These are phyloP conservation scores for Chaetops frenatus DNA, from an alignment of 2,113 vertebrate species.

Conservation along the genomic window DNA sequence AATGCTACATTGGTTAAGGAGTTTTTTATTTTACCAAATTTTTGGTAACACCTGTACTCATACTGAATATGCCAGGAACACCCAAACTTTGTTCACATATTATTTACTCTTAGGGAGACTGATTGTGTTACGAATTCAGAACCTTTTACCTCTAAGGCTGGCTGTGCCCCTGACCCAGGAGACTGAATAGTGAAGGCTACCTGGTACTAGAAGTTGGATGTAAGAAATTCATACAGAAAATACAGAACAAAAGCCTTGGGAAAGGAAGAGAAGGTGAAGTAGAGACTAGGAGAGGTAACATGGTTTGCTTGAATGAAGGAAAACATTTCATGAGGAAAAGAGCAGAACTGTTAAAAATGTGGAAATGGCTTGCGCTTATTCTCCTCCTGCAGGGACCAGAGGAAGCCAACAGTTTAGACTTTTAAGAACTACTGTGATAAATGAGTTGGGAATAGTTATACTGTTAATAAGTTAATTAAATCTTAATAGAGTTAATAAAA, in stretches of 20 bases:
- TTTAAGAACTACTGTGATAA: background rate
- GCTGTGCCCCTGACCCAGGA: background rate
- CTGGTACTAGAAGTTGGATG: background rate
- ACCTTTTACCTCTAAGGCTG: background rate
- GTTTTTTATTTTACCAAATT: background rate
- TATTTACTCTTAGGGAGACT: background rate
- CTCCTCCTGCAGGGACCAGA: background rate
- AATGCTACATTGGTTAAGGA: background rate
- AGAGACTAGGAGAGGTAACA: background rate
- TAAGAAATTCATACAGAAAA: background rate
- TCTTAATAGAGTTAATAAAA: too few species aligned
- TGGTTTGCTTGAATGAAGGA: background rate
- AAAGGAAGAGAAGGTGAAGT: background rate
- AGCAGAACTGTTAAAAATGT: background rate
- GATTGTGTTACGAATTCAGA: background rate
- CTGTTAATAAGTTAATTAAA: too few species aligned
- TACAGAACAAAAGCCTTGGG: background rate
- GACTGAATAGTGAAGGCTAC: background rate
- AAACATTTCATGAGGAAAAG: background rate
- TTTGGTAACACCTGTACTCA: background rate
- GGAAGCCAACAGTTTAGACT: background rate
- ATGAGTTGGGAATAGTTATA: too few species aligned
- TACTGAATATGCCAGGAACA: background rate
- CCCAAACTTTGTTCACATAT: background rate
- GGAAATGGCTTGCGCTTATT: background rate